Evolutionary conservation across 2,888 invertebrate species (phyloP), one percentile per base, ranked within the genome.

Genomic region (Coelinius sp.): DNA sequence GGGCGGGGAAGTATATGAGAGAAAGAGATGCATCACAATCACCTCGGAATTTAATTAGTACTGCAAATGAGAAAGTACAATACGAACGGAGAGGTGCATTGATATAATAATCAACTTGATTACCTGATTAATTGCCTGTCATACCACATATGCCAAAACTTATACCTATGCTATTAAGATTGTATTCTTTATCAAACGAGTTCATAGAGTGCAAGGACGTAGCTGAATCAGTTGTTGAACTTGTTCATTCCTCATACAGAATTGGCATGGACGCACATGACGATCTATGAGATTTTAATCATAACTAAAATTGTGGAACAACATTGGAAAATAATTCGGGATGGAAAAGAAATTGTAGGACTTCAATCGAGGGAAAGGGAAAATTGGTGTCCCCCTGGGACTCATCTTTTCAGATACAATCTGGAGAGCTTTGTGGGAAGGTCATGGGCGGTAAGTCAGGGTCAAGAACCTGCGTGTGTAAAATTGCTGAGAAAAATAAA

Each of bases 171-270:
- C 25, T 1, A 56, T 27, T 56, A 27, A 25, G 10, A 14, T 27
- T n/a, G 12, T 1, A 56, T 56, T 10, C 6, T 52, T 22, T 8
- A 20, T 22, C 2, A 8, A 35, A 41, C 12, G 6, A 41, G 22
- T 24, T 63, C 1, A 25, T 22, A 38, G 41, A 63, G 5, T 41
- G 24, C 24, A 41, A 63, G 63, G 41, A 41, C 25, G 38, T 25
- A 7, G 8, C 63, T 63, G n/a, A 24, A 17, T 24, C 63, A 63
- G 63, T 38, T 22, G 22, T 63, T 63, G 63, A 63, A 63, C 63
- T 63, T 25, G 14, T 25, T 14, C 12, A 56, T 24, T 27, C 14
- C n/a, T 56, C 14, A 1, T n/a, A 7, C 27, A 4, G 17, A n/a
- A 0, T 56, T n/a, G 7, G 7, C n/a, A 31, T n/a, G 14, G 5